Conservation (phyloP, 2,888 invertebrate genomes). For the Lasioglossum marginatum region DNA sequence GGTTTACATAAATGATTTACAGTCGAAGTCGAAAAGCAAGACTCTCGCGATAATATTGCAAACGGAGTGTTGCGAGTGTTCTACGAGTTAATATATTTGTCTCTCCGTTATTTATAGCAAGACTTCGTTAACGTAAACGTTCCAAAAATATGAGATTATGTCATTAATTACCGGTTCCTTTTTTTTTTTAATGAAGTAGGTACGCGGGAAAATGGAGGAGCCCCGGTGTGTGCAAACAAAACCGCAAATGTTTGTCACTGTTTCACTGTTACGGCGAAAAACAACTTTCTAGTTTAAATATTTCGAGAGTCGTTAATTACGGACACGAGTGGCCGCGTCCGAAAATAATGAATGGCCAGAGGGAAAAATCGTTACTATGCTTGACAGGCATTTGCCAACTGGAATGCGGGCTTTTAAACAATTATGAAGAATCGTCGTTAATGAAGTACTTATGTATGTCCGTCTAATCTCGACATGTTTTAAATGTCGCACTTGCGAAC, state of each 20-base stretch:
- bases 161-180: background rate
- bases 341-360: background rate
- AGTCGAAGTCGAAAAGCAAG: background rate
- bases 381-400: background rate
- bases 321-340: background rate
- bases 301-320: slow-evolving; percentile 9
- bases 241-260: background rate
- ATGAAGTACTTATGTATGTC: background rate
- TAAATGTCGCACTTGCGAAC: background rate
- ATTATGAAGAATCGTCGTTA: background rate
- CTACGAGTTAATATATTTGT: background rate
- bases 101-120: background rate
- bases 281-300: slow-evolving; percentile 10
- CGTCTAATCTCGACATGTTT: background rate
- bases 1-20: background rate
- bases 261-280: background rate
- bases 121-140: background rate
- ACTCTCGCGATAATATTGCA: background rate
- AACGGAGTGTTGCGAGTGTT: background rate
- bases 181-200: background rate
- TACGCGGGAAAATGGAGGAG: background rate
- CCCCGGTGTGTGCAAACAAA: background rate
- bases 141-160: background rate
- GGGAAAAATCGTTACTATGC: background rate
- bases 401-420: background rate